These are phyloP conservation scores for Campopleginae sp. DNA, from an alignment of 2,888 invertebrate species.

Conservation along the genomic window DNA sequence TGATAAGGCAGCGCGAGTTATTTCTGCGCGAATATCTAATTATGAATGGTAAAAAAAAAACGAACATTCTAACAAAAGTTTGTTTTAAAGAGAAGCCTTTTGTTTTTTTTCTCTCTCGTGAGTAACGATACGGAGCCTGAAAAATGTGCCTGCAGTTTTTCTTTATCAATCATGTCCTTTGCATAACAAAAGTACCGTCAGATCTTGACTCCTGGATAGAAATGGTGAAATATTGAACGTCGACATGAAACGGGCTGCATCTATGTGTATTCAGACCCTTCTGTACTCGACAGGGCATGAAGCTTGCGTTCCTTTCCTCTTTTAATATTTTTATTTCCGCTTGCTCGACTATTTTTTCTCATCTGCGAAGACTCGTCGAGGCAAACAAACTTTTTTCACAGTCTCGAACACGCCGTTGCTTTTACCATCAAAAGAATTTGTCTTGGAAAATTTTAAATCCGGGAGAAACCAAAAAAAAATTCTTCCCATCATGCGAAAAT, in stretches of 20 bases:
- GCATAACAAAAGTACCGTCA: conserved; percentile 1
- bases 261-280: background rate
- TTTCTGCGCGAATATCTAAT: background rate
- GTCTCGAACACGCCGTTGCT: conserved; percentile 37
- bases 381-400: conserved; percentile 59
- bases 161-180: background rate
- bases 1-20: background rate
- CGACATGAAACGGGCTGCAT: background rate
- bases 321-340: conserved; percentile 37
- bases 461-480: conserved; percentile 38
- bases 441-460: background rate
- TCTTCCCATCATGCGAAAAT: conserved; percentile 46
- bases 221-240: conserved; percentile 20
- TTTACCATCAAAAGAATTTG: conserved; percentile 20
- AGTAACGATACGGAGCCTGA: background rate
- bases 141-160: background rate
- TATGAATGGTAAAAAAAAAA: background rate
- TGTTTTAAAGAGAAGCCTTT: background rate
- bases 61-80: background rate
- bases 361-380: conserved; percentile 39
- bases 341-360: conserved; percentile 29
- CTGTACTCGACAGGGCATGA: conserved; percentile 8
- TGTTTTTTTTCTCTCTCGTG: background rate
- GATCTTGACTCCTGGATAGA: conserved; percentile 12
- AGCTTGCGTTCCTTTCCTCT: conserved; percentile 2